Evolutionary conservation across 2,797 vertebrate genomes (phyloP), one percentile per base, ranked within the genome.

Genomic region (Anguilla megastoma): DNA sequence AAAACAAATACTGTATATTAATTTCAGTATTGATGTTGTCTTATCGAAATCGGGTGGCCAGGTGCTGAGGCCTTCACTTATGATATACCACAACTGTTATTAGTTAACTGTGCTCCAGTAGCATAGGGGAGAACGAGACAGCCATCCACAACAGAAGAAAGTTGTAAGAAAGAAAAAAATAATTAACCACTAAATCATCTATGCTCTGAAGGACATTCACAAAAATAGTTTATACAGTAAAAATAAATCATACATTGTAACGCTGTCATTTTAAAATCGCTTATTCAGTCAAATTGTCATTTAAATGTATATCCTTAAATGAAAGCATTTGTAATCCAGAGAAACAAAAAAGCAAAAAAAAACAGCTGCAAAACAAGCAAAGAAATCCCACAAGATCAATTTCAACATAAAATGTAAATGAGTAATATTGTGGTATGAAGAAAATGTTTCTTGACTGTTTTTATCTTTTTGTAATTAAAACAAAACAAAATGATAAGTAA

Each of bases 371-470:
- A 45, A 45, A 45, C 66, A 71, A 27, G 16, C 12, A 80, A 80
- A 21, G 18, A 36, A 45, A 79, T 30, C 2, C 4, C 12, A 76
- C 27, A 80, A 80, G 18, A 45, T 6, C 24, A 82, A 48, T 48
- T 7, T 14, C 33, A 79, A 16, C 33, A 79, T 10, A 48, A 12
- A 63, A 88, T 91, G n/a, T 85, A 88, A 92, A 54, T 90, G 84
- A 93, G 89, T 58, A 86, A 94, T 96, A 95, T 95, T 95, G 94
- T 96, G 91, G 95, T 94, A 96, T 95, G 95, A 96, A 96, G 95
- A 96, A 96, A 96, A 96, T 96, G 96, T 96, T 96, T 97, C 96
- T 96, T 96, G 94, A 94, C 92, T 95, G 90, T 90, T 94, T 95
- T 92, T 90, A 94, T 94, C 92, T 95, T 85, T 84, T 54, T 54